Conservation (phyloP, 2,113 vertebrate species). For the Raja brachyura region DNA sequence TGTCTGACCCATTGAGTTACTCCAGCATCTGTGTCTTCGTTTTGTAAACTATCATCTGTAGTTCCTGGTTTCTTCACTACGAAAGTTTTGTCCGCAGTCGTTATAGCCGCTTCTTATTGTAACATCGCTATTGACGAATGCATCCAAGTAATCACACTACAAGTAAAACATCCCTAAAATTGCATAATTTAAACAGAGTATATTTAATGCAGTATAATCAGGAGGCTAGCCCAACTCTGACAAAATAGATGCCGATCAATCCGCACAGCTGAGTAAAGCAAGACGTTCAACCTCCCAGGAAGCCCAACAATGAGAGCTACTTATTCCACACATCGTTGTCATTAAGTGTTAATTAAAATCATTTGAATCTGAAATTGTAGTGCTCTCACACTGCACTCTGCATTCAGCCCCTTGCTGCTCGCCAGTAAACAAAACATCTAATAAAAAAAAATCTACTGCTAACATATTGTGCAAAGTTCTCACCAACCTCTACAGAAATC, state of each 20-base stretch:
- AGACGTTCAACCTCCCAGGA: slow-evolving; percentile 65
- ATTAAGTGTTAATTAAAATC: slow-evolving; percentile 76
- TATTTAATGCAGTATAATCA: neutral
- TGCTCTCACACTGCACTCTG: slow-evolving; percentile 48
- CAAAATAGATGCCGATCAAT: neutral
- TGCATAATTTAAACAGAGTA: neutral
- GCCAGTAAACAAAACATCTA: neutral
- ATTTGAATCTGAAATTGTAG: slow-evolving; percentile 72
- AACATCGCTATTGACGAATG: neutral
- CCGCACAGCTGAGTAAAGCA: neutral
- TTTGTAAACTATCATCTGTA: no score
- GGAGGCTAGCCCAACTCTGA: neutral
- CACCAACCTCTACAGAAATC: slow-evolving; percentile 63
- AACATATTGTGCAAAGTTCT: slow-evolving; percentile 65
- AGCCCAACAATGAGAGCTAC: slow-evolving; percentile 61
- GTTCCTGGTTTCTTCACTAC: neutral
- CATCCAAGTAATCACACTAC: neutral
- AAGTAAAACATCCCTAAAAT: neutral
- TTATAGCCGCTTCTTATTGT: neutral
- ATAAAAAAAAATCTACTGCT: slow-evolving; percentile 53
- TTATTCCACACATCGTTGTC: slow-evolving; percentile 52
- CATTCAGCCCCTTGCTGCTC: neutral
- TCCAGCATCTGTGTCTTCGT: no score
- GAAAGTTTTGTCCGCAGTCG: neutral
- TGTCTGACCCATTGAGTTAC: no score